These are phyloP conservation scores for Graphium colonna DNA, from an alignment of 2,888 invertebrate species.

Conservation along the genomic window DNA sequence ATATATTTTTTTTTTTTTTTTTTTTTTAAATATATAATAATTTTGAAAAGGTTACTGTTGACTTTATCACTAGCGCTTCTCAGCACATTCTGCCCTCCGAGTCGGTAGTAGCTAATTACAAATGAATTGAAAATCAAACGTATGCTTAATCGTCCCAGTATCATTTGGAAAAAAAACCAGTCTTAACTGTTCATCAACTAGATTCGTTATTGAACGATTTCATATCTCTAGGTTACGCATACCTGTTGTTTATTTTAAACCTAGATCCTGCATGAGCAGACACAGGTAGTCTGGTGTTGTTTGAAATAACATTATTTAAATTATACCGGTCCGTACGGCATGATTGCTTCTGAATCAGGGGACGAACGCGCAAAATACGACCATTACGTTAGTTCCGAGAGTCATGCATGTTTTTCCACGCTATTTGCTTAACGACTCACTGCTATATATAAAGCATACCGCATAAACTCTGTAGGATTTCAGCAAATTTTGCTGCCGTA, in stretches of 20 bases:
- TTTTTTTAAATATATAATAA: no score
- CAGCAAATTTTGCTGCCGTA: background rate
- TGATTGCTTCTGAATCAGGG: background rate
- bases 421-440: slow-evolving; percentile 1
- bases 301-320: slow-evolving; percentile 15
- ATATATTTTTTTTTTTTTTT: no score
- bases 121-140: no score
- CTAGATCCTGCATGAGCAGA: background rate
- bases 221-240: background rate
- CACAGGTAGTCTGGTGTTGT: slow-evolving; percentile 4
- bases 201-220: background rate
- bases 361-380: background rate
- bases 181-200: no score
- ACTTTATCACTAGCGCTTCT: no score
- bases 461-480: background rate
- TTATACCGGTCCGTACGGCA: background rate
- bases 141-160: no score
- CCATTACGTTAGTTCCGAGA: background rate
- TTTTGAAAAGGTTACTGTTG: no score
- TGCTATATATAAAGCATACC: background rate
- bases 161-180: no score
- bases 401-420: slow-evolving; percentile 5
- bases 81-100: no score
- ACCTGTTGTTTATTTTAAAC: slow-evolving; percentile 1
- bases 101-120: no score